Conservation (phyloP, 2,888 invertebrate species). For the Agrilus cyanescens region DNA sequence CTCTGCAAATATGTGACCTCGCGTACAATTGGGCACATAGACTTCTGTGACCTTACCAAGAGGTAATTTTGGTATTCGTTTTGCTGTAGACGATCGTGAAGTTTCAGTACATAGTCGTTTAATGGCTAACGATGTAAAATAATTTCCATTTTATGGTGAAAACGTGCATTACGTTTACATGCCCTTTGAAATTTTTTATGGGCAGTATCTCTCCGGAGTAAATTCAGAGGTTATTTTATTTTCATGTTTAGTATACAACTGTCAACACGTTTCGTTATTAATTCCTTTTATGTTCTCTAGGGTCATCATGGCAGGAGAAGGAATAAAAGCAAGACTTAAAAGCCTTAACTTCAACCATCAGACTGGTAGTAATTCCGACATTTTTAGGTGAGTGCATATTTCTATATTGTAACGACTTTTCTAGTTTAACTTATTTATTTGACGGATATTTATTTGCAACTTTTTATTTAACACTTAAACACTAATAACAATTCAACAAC, state of each 20-base stretch:
- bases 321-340: slow-evolving; percentile 31
- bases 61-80: no score
- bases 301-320: slow-evolving; percentile 33
- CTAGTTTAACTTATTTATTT: no score
- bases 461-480: no score
- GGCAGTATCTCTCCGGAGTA: no score
- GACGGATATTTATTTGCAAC: no score
- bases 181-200: not conserved
- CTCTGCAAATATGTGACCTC: no score
- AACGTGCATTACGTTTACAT: not conserved
- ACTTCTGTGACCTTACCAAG: no score
- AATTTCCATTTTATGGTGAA: not conserved
- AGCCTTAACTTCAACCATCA: slow-evolving; percentile 27
- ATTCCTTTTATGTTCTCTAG: slow-evolving; percentile 24
- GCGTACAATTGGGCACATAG: no score
- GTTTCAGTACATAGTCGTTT: not conserved
- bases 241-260: no score
- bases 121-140: not conserved
- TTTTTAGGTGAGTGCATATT: slow-evolving; percentile 16
- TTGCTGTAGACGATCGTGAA: no score
- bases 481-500: no score
- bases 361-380: slow-evolving; percentile 25
- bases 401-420: not conserved
- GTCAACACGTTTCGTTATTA: not conserved
- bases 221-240: no score